Evolutionary conservation across 2,113 vertebrate species (phyloP), one percentile per base, ranked within the genome.

Genomic region (Pelobates fuscus): DNA sequence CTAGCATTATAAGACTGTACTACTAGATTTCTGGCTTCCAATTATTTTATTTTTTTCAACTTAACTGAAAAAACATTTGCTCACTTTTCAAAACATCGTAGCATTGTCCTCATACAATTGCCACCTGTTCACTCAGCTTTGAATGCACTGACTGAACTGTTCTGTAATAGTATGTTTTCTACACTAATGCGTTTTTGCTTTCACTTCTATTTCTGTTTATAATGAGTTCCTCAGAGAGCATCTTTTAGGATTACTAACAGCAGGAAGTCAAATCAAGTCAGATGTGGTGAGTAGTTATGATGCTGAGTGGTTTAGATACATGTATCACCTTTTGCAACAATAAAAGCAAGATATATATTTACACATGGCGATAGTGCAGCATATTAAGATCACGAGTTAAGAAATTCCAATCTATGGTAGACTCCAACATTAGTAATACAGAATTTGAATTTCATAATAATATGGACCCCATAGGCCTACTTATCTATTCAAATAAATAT

Each of bases 221-320:
- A 71, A 71, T 62, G 58, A 71, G 58, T 71, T 46, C 69, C 69
- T 60, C 69, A 49, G 69, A 71, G 69, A 71, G 46, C 41, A 71
- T 58, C 60, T 8, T 71, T 44, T 32, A 62, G 25, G 44, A 60
- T 61, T 71, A 52, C 69, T 41, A 71, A 61, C 58, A 15, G 58
- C 43, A 57, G 23, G 54, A 30, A 71, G 58, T 23, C 17, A 71
- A 21, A 49, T 12, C 18, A 21, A 37, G 37, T 23, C 8, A 60
- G 12, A 29, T 25, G 32, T 71, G 37, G 69, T 32, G 41, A 71
- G 15, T 61, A 61, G 26, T 71, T 41, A 43, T 71, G 58, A 61
- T 71, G 58, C 25, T 71, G 60, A 71, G 26, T 49, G 57, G 57
- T 71, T 46, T 8, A 61, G 69, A 71, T 71, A 20, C 58, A 61